phyloP scores from a whole-genome alignment of 30 jellyfish, hydroid and myxozoan genomes.

The Catostylus mosaicus region DNA sequence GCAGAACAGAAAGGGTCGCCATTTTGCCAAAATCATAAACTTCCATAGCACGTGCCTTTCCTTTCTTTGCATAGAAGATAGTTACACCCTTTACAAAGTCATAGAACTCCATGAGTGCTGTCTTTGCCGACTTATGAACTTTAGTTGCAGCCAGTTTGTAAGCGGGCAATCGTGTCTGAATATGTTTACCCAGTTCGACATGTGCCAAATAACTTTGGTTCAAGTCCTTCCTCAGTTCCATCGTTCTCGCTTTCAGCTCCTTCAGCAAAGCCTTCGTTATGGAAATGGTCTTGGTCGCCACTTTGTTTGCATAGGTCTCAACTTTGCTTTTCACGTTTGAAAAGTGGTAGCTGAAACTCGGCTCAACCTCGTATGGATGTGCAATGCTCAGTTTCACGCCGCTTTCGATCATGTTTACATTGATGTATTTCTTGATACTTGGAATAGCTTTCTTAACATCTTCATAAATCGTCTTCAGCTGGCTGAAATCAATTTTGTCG shows the following conservation, averaged over 20 bases:
- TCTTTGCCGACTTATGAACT: conserved; percentile 5
- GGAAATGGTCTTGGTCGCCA: conserved; percentile 24
- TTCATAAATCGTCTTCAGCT: conserved; percentile 12
- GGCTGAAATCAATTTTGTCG: conserved; percentile 66
- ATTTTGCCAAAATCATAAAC: conserved; percentile 6
- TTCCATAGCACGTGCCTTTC: background rate
- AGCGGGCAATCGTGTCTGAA: conserved; percentile 36
- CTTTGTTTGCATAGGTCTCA: conserved; percentile 23
- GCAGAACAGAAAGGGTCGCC: conserved; percentile 28
- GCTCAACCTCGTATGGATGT: conserved; percentile 69
- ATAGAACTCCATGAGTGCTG: background rate
- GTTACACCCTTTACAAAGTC: background rate
- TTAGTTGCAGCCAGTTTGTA: background rate
- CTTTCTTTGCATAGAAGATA: background rate
- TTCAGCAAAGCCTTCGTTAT: conserved; percentile 31
- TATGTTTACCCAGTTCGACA: conserved; percentile 34
- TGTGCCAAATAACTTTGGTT: conserved; percentile 60
- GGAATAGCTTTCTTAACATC: conserved; percentile 33
- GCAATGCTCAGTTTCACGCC: conserved; percentile 52
- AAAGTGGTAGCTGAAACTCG: conserved; percentile 68
- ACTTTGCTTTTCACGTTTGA: conserved; percentile 21
- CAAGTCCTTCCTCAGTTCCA: conserved; percentile 67
- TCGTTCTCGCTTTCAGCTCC: conserved; percentile 54
- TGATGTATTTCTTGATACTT: conserved; percentile 55
- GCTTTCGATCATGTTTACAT: conserved; percentile 40